Conservation (phyloP, 2,797 vertebrate genomes). For the Carduelis carduelis region DNA sequence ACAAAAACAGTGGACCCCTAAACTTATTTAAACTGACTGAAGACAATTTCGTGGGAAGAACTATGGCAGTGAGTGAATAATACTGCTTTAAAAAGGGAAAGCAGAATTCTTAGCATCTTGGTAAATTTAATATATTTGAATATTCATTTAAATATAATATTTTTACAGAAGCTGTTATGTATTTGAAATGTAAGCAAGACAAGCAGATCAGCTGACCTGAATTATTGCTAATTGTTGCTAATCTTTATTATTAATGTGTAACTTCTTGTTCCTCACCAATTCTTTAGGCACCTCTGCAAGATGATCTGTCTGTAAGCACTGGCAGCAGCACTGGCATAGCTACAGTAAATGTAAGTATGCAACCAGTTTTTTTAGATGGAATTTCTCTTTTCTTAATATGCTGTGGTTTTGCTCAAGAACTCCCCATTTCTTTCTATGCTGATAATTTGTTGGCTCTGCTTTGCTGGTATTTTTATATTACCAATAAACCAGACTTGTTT, state of each 20-base stretch:
- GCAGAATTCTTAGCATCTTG: background rate
- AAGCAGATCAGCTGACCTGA: background rate
- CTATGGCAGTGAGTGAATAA: conserved; percentile 77
- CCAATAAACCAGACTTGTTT: background rate
- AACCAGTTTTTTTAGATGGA: background rate
- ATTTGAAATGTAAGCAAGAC: background rate
- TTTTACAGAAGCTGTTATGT: background rate
- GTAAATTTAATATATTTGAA: background rate
- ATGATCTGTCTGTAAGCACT: conserved; percentile 80
- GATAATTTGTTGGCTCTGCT: background rate
- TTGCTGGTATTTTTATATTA: background rate
- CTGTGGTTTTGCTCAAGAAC: background rate
- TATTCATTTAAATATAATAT: background rate
- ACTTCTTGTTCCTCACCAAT: background rate
- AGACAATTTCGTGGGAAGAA: conserved; percentile 72
- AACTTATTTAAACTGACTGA: conserved; percentile 71
- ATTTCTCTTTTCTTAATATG: background rate
- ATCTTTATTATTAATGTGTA: background rate
- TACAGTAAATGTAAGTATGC: conserved; percentile 82
- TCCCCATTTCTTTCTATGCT: background rate
- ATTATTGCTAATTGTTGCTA: background rate
- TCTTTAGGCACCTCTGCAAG: conserved; percentile 76
- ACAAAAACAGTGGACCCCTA: conserved; percentile 71
- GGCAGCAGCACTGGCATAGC: conserved; percentile 83
- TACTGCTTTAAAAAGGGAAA: background rate